Evolutionary conservation across 2,888 invertebrate genomes (phyloP).

Genomic region (Agrochola circellaris): DNA sequence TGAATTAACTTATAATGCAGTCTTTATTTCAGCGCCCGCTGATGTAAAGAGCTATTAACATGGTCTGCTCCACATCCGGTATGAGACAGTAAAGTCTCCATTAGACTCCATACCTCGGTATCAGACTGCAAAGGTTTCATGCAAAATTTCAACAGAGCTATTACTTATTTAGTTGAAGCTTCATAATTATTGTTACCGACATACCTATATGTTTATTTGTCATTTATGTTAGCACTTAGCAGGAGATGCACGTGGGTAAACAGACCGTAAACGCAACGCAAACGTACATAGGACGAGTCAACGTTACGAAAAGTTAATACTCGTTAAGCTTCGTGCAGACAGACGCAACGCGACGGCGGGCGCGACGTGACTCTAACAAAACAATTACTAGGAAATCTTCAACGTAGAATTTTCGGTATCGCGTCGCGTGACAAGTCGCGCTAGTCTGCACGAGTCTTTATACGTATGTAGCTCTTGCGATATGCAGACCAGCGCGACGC

Average conservation of each 20-base stretch:
- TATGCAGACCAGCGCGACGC: too few species aligned
- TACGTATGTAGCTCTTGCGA: too few species aligned
- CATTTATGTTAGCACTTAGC: constrained; percentile 16
- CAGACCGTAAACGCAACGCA: constrained; percentile 16
- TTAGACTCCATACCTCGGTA: neutral
- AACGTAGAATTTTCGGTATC: too few species aligned
- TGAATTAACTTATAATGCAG: neutral
- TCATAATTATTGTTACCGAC: neutral
- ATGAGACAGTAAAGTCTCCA: neutral
- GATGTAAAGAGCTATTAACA: neutral
- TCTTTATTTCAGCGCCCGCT: neutral
- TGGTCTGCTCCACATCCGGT: neutral
- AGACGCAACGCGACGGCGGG: too few species aligned
- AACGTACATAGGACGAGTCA: neutral
- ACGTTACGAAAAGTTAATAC: constrained; percentile 7
- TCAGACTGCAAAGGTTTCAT: neutral
- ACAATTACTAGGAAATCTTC: too few species aligned
- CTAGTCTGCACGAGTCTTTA: too few species aligned
- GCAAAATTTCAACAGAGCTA: neutral
- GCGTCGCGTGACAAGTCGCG: too few species aligned
- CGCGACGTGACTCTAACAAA: too few species aligned
- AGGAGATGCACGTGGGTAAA: constrained; percentile 17
- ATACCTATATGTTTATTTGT: constrained; percentile 18
- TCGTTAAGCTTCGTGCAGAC: neutral
- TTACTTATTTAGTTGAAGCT: neutral